Conservation (phyloP, 2,888 invertebrate genomes). For the Iphiclides podalirius region DNA sequence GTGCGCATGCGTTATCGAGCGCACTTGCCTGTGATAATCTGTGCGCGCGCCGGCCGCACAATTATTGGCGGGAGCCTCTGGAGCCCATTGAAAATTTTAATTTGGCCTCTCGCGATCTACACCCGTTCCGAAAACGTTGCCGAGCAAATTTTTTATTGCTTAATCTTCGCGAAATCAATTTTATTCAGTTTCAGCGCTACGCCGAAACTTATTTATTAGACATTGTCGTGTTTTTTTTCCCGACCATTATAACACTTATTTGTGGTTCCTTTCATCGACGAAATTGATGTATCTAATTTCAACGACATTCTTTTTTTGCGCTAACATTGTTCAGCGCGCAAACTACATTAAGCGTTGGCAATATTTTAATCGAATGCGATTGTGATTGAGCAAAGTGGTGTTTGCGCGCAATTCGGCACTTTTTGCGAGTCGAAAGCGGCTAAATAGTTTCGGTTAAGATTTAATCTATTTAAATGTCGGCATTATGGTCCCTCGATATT, state of each 20-base stretch:
- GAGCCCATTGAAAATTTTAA: conserved; percentile 45
- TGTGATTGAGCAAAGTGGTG: conserved; percentile 2
- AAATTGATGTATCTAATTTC: conserved; percentile 49
- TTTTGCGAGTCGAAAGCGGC: background rate
- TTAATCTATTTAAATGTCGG: conserved; percentile 2
- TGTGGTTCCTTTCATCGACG: conserved; percentile 9
- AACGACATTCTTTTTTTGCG: conserved; percentile 58
- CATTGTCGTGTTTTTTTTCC: conserved; percentile 29
- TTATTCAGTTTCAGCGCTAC: conserved; percentile 34
- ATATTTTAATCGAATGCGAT: conserved; percentile 17
- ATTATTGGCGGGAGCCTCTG: conserved; percentile 59
- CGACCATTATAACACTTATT: conserved; percentile 26
- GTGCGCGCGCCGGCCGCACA: conserved; percentile 63
- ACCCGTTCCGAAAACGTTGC: conserved; percentile 42
- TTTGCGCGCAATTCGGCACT: background rate
- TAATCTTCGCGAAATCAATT: conserved; percentile 61
- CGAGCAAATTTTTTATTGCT: conserved; percentile 53
- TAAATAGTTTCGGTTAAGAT: background rate
- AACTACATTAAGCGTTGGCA: conserved; percentile 18
- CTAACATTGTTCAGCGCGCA: conserved; percentile 47
- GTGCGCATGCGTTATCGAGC: conserved; percentile 78
- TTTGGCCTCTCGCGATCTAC: conserved; percentile 53
- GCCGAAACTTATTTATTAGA: conserved; percentile 32
- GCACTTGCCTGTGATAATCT: conserved; percentile 79
- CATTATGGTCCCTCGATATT: conserved; percentile 33